Evolutionary conservation across 2,797 vertebrate genomes (phyloP).

Genomic region (Sphaeramia orbicularis): DNA sequence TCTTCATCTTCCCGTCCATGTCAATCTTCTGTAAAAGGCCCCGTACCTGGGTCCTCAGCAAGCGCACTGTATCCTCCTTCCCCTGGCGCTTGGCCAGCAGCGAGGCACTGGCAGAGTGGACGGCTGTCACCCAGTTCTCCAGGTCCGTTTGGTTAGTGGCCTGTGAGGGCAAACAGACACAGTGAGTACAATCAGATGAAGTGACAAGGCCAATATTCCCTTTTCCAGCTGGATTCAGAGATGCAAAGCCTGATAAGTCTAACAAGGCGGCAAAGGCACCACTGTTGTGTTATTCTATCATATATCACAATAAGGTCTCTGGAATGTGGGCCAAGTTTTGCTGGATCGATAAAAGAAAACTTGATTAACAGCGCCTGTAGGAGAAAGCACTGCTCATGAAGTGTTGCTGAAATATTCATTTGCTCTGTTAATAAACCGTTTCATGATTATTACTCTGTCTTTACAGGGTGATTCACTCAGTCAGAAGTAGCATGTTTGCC

Average conservation of each 20-base stretch:
- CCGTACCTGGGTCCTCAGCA: constrained; percentile 90
- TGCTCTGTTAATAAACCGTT: constrained; percentile 7
- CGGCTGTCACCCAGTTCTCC: constrained; percentile 96
- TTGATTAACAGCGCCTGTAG: constrained; percentile 16
- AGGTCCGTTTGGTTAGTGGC: constrained; percentile 94
- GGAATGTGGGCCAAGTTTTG: constrained; percentile 1
- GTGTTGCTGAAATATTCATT: constrained; percentile 27
- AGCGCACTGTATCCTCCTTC: constrained; percentile 92
- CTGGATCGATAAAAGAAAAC: constrained; percentile 42
- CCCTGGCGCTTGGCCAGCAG: constrained; percentile 95
- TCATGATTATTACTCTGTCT: constrained; percentile 15
- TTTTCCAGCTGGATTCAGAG: constrained; percentile 10
- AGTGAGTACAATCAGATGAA: constrained; percentile 26
- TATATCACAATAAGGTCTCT: constrained; percentile 30
- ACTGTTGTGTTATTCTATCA: constrained; percentile 12
- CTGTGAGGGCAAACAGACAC: constrained; percentile 69
- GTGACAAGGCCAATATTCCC: neutral
- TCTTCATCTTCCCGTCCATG: constrained; percentile 98
- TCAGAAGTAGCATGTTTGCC: neutral
- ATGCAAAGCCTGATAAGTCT: constrained; percentile 13
- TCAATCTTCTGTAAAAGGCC: constrained; percentile 94
- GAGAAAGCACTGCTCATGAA: constrained; percentile 12
- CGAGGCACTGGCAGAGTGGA: constrained; percentile 95
- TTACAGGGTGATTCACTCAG: constrained; percentile 10
- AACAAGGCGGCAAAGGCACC: neutral